Conservation (phyloP, 1,140 invertebrate species). For the Drosophila ananassae region DNA sequence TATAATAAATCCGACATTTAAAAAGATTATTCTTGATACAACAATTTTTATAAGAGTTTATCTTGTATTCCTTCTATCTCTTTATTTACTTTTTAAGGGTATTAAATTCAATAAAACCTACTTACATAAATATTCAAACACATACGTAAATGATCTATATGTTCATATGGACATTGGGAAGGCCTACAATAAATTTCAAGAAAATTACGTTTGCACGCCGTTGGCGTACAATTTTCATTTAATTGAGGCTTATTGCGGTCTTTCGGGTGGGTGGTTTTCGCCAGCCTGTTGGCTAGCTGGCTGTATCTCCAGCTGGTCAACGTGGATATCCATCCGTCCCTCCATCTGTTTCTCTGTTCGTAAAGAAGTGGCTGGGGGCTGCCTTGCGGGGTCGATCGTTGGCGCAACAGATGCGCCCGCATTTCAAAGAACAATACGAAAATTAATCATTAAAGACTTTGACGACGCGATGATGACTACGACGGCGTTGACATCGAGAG, state of each 20-base stretch:
- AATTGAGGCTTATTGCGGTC: slow-evolving; percentile 72
- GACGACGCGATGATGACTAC: slow-evolving; percentile 47
- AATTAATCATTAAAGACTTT: slow-evolving; percentile 78
- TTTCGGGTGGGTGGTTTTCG: slow-evolving; percentile 61
- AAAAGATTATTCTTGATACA: too few relatives aligned
- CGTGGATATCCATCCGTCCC: slow-evolving; percentile 22
- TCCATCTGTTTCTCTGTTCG: slow-evolving; percentile 1
- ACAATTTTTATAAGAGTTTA: too few relatives aligned
- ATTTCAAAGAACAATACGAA: slow-evolving; percentile 72
- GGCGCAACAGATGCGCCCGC: slow-evolving; percentile 75
- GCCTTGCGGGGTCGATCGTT: slow-evolving; percentile 55
- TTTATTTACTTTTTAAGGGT: not conserved
- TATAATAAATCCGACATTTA: too few relatives aligned
- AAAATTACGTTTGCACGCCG: slow-evolving; percentile 61
- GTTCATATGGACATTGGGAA: slow-evolving; percentile 34
- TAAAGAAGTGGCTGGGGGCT: slow-evolving; percentile 15
- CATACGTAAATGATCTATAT: slow-evolving; percentile 34
- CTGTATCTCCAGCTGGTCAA: slow-evolving; percentile 50
- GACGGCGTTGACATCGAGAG: slow-evolving; percentile 57
- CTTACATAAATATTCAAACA: slow-evolving; percentile 11
- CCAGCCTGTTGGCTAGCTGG: slow-evolving; percentile 36
- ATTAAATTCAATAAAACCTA: slow-evolving; percentile 6
- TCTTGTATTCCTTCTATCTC: not conserved
- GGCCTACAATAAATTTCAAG: slow-evolving; percentile 73
- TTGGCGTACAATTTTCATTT: slow-evolving; percentile 73